These are phyloP conservation scores for Cuculus canorus DNA, from an alignment of 2,797 vertebrate genomes.

Conservation along the genomic window DNA sequence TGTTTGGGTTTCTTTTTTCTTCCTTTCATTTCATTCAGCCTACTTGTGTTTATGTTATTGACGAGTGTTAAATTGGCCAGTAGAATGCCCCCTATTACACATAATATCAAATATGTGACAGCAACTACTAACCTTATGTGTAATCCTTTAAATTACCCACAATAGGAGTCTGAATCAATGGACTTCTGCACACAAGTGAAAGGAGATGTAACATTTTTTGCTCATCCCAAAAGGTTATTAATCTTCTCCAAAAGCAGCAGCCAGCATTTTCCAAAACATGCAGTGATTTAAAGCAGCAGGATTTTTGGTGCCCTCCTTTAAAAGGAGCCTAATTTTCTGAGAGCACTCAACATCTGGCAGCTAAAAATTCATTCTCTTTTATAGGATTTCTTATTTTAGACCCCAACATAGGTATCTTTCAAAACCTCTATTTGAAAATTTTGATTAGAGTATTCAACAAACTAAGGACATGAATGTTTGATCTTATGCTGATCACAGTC, in stretches of 20 bases:
- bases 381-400: neutral
- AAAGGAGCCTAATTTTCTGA: neutral
- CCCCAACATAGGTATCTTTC: neutral
- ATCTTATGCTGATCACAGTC: neutral
- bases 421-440: neutral
- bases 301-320: neutral
- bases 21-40: neutral
- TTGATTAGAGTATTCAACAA: neutral
- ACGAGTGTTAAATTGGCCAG: neutral
- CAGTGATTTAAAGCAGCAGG: neutral
- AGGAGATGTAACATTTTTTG: neutral
- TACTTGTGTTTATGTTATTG: neutral
- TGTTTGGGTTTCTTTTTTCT: neutral
- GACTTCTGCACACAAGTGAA: neutral
- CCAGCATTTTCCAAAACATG: neutral
- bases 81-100: neutral
- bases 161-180: neutral
- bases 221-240: neutral
- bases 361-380: neutral
- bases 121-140: neutral
- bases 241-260: neutral
- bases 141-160: neutral
- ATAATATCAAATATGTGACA: neutral
- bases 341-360: neutral
- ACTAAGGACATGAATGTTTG: neutral